These are phyloP conservation scores for Pediacus dermestoides DNA, from an alignment of 2,888 invertebrate species.

Conservation along the genomic window DNA sequence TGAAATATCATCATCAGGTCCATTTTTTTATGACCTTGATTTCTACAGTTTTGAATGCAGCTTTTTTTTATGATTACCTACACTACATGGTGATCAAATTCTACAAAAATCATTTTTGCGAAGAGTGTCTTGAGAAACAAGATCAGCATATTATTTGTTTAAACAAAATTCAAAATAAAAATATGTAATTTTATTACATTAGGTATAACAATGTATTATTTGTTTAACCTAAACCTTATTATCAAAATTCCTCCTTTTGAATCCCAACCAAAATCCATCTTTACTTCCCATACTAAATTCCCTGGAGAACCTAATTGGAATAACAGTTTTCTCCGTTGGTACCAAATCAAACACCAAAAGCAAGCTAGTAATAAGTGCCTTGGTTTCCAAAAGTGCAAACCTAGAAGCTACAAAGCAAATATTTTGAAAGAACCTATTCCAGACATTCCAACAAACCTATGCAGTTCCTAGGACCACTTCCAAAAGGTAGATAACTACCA, in stretches of 20 bases:
- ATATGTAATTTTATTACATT: too few relatives aligned
- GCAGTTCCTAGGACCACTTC: slow-evolving; percentile 48
- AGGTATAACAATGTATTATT: too few relatives aligned
- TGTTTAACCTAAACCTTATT: too few relatives aligned
- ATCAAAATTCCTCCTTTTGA: slow-evolving; percentile 21
- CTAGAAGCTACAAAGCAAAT: slow-evolving; percentile 26
- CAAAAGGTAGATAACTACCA: slow-evolving; percentile 55
- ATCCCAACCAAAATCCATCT: slow-evolving; percentile 32
- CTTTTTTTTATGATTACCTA: too few relatives aligned
- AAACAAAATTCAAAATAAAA: too few relatives aligned
- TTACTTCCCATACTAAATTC: slow-evolving; percentile 25
- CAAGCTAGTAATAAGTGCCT: slow-evolving; percentile 26
- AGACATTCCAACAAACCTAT: slow-evolving; percentile 44
- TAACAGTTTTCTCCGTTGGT: slow-evolving; percentile 28
- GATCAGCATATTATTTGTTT: too few relatives aligned
- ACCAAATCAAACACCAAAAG: slow-evolving; percentile 28
- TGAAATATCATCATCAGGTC: too few relatives aligned
- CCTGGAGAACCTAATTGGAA: slow-evolving; percentile 30
- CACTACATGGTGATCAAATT: too few relatives aligned
- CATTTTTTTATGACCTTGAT: too few relatives aligned
- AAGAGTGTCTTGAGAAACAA: too few relatives aligned
- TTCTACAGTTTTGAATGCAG: too few relatives aligned
- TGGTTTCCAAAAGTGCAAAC: slow-evolving; percentile 34
- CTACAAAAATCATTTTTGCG: too few relatives aligned
- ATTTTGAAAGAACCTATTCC: not conserved